Evolutionary conservation across 2,797 vertebrate species (phyloP).

Genomic region (Enoplosus armatus): DNA sequence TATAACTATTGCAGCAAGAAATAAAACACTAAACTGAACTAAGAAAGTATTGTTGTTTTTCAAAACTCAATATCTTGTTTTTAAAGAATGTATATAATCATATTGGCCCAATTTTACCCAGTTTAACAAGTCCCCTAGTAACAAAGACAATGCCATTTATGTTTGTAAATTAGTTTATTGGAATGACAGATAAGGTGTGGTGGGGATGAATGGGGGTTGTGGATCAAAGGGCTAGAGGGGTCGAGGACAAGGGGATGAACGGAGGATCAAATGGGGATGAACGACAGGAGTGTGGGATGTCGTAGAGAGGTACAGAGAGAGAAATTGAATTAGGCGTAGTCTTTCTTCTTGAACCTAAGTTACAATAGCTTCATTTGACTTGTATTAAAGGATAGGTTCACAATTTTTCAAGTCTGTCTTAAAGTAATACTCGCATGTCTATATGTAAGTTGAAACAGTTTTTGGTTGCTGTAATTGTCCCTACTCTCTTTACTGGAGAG

Average conservation of each 20-base stretch:
- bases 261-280: not conserved
- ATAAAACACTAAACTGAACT: not conserved
- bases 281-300: not conserved
- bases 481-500: not conserved
- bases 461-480: not conserved
- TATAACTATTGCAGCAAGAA: not conserved
- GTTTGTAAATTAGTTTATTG: not conserved
- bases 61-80: slow-evolving; percentile 3
- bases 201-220: not conserved
- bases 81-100: not conserved
- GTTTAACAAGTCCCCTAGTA: not conserved
- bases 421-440: not conserved
- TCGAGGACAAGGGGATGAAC: not conserved
- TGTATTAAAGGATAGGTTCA: not conserved
- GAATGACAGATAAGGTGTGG: not conserved
- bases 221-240: not conserved
- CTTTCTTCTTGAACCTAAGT: not conserved
- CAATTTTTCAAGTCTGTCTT: not conserved
- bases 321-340: not conserved
- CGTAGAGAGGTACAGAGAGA: not conserved
- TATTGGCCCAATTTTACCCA: not conserved
- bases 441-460: not conserved
- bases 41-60: not conserved
- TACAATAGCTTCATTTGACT: not conserved
- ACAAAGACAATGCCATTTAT: not conserved